phyloP scores from a whole-genome alignment of 1,140 invertebrate genomes.

The Drosophila mauritiana region DNA sequence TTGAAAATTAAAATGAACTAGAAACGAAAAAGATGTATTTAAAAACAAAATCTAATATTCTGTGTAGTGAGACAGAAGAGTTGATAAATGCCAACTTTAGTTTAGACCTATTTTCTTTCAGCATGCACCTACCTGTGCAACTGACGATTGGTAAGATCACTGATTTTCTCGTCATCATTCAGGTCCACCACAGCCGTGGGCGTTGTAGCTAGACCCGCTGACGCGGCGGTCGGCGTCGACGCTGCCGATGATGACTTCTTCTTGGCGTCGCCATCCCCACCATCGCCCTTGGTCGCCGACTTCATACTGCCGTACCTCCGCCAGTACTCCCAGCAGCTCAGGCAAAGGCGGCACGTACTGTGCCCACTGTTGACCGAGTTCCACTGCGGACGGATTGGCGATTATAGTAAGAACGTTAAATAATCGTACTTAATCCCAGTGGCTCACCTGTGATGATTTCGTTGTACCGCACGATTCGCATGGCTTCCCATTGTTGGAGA shows the following conservation, averaged over 20 bases:
- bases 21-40: too few relatives aligned
- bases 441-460: slow-evolving; percentile 75
- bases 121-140: slow-evolving; percentile 72
- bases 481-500: slow-evolving; percentile 88
- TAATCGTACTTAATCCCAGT: not conserved
- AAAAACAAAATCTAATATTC: too few relatives aligned
- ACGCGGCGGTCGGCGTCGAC: slow-evolving; percentile 37
- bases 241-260: slow-evolving; percentile 82
- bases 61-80: too few relatives aligned
- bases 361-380: slow-evolving; percentile 95
- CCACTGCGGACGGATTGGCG: slow-evolving; percentile 89
- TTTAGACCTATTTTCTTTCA: not conserved
- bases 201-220: slow-evolving; percentile 29
- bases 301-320: slow-evolving; percentile 99
- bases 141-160: slow-evolving; percentile 85
- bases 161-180: slow-evolving; percentile 85
- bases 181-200: slow-evolving; percentile 69
- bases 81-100: too few relatives aligned
- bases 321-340: slow-evolving; percentile 98
- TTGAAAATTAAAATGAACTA: too few relatives aligned
- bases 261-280: slow-evolving; percentile 86
- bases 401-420: not conserved
- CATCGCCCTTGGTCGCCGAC: slow-evolving; percentile 86
- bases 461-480: slow-evolving; percentile 90
- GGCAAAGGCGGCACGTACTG: slow-evolving; percentile 95